Base-by-base conservation (phyloP, 2,113 vertebrate genomes). In the Apteryx owenii region DNA sequence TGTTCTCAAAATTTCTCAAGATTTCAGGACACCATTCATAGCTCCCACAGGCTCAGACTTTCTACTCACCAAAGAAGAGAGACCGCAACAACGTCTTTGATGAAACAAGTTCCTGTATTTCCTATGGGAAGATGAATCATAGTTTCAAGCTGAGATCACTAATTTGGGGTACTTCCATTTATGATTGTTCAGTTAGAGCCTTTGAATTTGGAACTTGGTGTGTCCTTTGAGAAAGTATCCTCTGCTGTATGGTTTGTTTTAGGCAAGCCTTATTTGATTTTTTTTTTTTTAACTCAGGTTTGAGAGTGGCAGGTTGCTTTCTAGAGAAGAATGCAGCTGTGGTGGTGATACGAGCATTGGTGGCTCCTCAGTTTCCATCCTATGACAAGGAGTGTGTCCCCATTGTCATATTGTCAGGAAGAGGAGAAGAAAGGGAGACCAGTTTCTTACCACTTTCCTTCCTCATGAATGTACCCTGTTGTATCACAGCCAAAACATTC, bases 381-480 rank as follows among this genome's bases (percentile, higher is more conserved):
- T 73, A 3, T 19, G 10, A 40, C 44, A 5, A 56, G 6, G 12
- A 86, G 5, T 15, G 2, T 25, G 7, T 42, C 64, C 8, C 14
- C 51, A 31, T 48, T 48, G 3, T 66, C 9, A 66, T 29, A 33
- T 9, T 78, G 4, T 7, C 12, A 48, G 14, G 8, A 56, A 83
- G 2, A 3, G 2, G 3, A 38, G 23, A 28, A 54, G 60, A 51
- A 69, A 73, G 3, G 4, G 10, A 54, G 2, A 66, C 0, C 1
- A 12, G 9, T 50, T 88, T 40, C 26, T 68, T 73, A 40, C 3
- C 15, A 18, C 70, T 28, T 17, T 28, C 36, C n/a, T 12, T 26
- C 25, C 18, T 46, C 6, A 11, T 1, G 1, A 62, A 2, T 25
- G 5, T 75, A 17, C 4, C 12, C 62, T 73, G 6, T 25, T 69